These are phyloP conservation scores for Muraenolepis orangiensis DNA, from an alignment of 2,797 vertebrate species.

Conservation along the genomic window DNA sequence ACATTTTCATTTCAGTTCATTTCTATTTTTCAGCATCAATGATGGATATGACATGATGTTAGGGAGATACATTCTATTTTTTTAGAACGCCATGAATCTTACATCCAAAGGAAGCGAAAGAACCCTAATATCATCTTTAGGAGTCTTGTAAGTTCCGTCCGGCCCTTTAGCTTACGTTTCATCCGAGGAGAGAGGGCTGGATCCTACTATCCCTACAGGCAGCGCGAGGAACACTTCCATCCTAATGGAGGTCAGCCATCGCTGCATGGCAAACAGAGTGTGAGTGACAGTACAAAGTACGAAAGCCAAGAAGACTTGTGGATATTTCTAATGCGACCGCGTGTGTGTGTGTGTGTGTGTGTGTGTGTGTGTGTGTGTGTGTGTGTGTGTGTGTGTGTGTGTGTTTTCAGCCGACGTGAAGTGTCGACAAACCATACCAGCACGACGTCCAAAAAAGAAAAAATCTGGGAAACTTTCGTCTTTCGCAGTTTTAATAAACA, in stretches of 20 bases:
- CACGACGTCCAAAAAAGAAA: conserved; percentile 16
- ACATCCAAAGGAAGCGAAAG: neutral
- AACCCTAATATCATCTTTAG: neutral
- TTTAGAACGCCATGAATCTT: neutral
- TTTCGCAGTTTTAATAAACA: conserved; percentile 55
- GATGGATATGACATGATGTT: neutral
- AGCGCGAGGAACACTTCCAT: neutral
- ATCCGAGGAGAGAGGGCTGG: neutral
- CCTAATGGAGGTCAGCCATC: neutral
- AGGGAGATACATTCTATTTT: neutral
- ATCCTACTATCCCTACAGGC: neutral
- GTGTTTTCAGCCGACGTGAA: neutral
- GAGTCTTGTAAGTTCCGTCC: neutral
- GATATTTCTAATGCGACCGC: neutral
- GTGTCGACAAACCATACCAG: conserved; percentile 41
- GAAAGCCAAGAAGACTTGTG: neutral
- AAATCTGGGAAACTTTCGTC: conserved; percentile 30
- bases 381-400: too few relatives aligned
- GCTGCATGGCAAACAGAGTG: neutral
- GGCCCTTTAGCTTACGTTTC: neutral
- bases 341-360: too few relatives aligned
- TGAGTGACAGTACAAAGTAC: neutral
- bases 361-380: too few relatives aligned
- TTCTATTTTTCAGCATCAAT: neutral
- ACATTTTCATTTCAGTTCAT: neutral